Conservation (phyloP, 2,797 vertebrate species). For the Ctenosaura bakeri region DNA sequence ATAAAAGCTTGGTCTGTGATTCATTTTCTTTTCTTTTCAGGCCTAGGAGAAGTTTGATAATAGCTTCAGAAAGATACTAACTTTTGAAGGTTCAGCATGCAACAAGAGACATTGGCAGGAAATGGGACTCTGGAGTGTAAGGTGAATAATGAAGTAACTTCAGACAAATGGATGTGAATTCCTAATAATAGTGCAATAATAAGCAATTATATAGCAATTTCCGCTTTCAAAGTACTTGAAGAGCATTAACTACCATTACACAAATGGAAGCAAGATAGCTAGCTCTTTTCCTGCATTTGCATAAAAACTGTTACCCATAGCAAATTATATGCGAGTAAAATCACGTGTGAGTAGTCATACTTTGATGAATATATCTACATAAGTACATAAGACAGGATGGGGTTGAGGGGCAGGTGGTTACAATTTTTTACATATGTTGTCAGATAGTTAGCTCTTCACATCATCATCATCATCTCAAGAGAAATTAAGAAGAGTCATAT, state of each 20-base stretch:
- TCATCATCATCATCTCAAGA: background rate
- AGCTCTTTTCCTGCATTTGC: slow-evolving; percentile 27
- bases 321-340: slow-evolving; percentile 39
- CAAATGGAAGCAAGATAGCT: slow-evolving; percentile 33
- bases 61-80: slow-evolving; percentile 17
- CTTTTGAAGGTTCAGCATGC: background rate
- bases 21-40: background rate
- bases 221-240: slow-evolving; percentile 53
- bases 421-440: background rate
- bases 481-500: background rate
- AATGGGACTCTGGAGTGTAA: slow-evolving; percentile 54
- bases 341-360: background rate
- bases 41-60: slow-evolving; percentile 2
- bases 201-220: slow-evolving; percentile 54
- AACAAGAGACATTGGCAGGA: slow-evolving; percentile 36
- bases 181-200: slow-evolving; percentile 41
- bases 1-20: background rate
- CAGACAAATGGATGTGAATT: slow-evolving; percentile 40
- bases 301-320: slow-evolving; percentile 51
- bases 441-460: background rate
- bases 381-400: background rate
- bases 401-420: background rate
- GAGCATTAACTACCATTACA: slow-evolving; percentile 56
- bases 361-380: background rate
- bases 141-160: slow-evolving; percentile 59